Conservation (phyloP, 2,113 vertebrate species). For the Bucco capensis region DNA sequence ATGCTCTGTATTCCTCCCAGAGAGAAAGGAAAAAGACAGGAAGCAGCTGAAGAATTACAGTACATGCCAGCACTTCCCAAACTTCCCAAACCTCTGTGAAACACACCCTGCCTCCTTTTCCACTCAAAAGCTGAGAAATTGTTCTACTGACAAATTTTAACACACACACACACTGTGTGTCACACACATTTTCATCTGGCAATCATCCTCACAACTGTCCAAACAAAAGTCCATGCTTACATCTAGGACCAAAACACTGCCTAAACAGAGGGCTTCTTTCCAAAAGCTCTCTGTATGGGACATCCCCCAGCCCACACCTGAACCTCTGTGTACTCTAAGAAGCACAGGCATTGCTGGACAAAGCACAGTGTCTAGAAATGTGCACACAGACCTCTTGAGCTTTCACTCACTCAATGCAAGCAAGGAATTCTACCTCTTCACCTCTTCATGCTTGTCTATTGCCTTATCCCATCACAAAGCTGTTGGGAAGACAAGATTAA, state of each 20-base stretch:
- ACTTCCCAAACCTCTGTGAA: slow-evolving; percentile 22
- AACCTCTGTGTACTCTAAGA: background rate
- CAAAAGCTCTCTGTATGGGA: background rate
- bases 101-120: background rate
- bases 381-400: background rate
- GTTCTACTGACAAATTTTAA: background rate
- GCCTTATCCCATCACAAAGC: background rate
- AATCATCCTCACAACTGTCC: background rate
- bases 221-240: background rate
- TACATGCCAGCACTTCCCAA: slow-evolving; percentile 8
- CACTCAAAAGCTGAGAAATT: background rate
- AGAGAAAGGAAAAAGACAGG: slow-evolving; percentile 13
- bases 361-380: background rate
- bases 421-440: background rate
- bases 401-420: background rate
- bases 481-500: background rate
- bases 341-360: fast-evolving
- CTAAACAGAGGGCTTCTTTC: background rate
- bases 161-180: background rate
- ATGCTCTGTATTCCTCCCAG: background rate
- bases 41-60: background rate
- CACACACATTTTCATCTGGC: background rate
- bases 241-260: background rate
- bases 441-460: background rate
- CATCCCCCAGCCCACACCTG: background rate